Conservation (phyloP, 2,797 vertebrate genomes). For the Scomberomorus guttatus region DNA sequence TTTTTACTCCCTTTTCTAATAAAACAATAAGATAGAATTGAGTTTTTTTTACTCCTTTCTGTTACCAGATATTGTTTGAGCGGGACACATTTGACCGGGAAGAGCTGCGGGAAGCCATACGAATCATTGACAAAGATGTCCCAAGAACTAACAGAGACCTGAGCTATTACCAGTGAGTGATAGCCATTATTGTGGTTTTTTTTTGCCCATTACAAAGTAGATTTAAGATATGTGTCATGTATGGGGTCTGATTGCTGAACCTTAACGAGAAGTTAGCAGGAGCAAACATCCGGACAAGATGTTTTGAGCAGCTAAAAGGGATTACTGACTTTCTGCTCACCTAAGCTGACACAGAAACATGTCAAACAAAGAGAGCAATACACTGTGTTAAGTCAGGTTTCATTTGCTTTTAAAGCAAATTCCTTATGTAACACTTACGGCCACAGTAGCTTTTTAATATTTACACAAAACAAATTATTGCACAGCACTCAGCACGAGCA, state of each 20-base stretch:
- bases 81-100: slow-evolving; percentile 80
- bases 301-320: neutral
- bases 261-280: neutral
- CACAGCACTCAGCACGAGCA: neutral
- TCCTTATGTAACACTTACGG: neutral
- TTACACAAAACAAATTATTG: neutral
- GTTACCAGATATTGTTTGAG: slow-evolving; percentile 84
- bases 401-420: no score
- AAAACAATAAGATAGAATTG: neutral
- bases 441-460: neutral
- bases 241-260: neutral
- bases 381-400: neutral
- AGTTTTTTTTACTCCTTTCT: neutral
- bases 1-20: neutral
- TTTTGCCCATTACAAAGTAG: neutral
- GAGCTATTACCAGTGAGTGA: slow-evolving; percentile 85
- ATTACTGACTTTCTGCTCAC: neutral
- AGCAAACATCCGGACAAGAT: neutral
- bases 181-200: neutral
- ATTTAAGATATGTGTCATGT: neutral
- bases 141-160: slow-evolving; percentile 86
- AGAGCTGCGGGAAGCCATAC: slow-evolving; percentile 85
- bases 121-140: slow-evolving; percentile 89
- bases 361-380: neutral
- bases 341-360: neutral